Percentiles rank a stretch among this genome's conserved stretches.
These are phyloP conservation scores for Blera fallax DNA, from an alignment of 2,888 invertebrate species.

Conservation along the genomic window DNA sequence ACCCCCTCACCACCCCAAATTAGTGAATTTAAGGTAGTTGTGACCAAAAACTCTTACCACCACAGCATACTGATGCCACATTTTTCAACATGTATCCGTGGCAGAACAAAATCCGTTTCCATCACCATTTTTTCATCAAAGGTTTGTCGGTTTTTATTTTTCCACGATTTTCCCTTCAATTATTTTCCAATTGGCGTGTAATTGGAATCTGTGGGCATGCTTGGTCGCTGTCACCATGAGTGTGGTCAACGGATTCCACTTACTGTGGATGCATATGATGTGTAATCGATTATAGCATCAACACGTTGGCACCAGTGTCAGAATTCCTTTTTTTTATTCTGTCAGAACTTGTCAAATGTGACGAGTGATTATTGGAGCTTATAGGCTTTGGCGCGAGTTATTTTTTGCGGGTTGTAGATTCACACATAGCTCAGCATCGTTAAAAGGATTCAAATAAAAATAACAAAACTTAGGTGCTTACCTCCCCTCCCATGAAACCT, in stretches of 20 bases:
- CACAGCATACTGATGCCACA: no score
- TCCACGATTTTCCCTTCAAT: constrained; percentile 19
- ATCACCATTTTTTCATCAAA: background rate
- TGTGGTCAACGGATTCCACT: background rate
- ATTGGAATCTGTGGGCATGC: background rate
- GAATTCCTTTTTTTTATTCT: background rate
- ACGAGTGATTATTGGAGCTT: background rate
- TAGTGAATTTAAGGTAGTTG: no score
- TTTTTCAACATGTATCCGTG: no score
- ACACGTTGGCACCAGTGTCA: constrained; percentile 8
- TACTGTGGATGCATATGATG: background rate
- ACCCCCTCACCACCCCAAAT: no score
- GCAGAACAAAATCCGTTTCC: background rate
- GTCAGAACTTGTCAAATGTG: constrained; percentile 9
- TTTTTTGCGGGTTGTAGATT: no score
- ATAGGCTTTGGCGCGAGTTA: no score
- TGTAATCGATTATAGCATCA: background rate
- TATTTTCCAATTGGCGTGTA: constrained; percentile 18
- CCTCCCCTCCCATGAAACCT: background rate
- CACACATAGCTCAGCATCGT: no score
- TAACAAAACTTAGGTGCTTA: background rate
- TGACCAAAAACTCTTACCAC: no score
- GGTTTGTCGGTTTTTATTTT: background rate
- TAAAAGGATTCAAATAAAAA: background rate
- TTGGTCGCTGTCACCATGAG: background rate